Percentiles rank a stretch among this genome's conserved stretches.
Evolutionary conservation across 2,888 invertebrate genomes (phyloP).

Genomic region (Eurytoma californica): DNA sequence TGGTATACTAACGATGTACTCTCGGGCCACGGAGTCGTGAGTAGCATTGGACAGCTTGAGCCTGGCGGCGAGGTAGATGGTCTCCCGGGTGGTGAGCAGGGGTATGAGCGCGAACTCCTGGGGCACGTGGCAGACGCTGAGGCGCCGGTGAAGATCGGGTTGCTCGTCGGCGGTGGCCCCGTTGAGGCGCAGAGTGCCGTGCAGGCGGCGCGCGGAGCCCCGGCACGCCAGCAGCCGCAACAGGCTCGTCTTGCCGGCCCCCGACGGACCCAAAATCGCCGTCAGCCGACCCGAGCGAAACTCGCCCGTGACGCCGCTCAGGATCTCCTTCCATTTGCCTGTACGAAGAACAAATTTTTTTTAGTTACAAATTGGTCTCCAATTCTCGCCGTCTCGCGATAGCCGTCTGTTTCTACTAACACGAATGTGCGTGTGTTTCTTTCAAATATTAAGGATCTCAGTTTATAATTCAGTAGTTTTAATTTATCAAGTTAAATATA

Average conservation of each 20-base stretch:
- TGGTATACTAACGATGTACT: constrained; percentile 58
- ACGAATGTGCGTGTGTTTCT: too few relatives aligned
- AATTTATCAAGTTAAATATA: too few relatives aligned
- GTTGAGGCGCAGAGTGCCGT: constrained; percentile 60
- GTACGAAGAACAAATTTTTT: background rate
- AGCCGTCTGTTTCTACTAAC: too few relatives aligned
- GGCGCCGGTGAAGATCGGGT: constrained; percentile 25
- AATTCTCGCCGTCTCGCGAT: too few relatives aligned
- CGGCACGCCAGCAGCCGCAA: constrained; percentile 85
- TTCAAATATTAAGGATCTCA: too few relatives aligned
- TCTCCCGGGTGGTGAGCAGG: constrained; percentile 77
- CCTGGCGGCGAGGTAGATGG: constrained; percentile 78
- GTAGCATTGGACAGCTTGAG: constrained; percentile 75
- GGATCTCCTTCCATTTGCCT: constrained; percentile 73
- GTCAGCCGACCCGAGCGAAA: constrained; percentile 80
- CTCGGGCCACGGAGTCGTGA: constrained; percentile 56
- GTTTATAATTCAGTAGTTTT: too few relatives aligned
- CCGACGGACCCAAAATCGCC: constrained; percentile 83
- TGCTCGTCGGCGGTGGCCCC: constrained; percentile 19
- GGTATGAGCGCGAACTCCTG: constrained; percentile 78
- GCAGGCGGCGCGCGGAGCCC: constrained; percentile 62
- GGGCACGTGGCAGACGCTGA: constrained; percentile 81
- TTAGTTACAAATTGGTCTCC: too few relatives aligned
- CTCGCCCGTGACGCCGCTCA: constrained; percentile 78
- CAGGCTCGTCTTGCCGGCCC: constrained; percentile 86